Base-by-base conservation (phyloP, 2,888 invertebrate species). In the Acrocera orbiculus region DNA sequence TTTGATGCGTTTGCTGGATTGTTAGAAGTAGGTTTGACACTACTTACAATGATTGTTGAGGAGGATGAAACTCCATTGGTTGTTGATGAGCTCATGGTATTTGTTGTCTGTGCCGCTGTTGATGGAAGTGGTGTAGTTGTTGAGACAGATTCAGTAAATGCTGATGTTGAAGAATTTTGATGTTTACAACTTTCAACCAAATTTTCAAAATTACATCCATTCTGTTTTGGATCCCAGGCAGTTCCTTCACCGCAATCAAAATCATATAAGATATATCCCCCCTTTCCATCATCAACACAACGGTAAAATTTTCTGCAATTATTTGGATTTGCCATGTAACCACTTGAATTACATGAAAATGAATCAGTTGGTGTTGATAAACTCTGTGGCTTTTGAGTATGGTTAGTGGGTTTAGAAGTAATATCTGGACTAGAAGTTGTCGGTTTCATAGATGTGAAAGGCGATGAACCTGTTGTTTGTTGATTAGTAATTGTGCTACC, bases 251-350 rank as follows among this genome's bases (percentile, higher is more conserved):
- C 65, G 43, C 70, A 70, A 8, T 50, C 56, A 46, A 66, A 70
- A 28, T 65, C 63, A 40, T 65, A 64, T 20, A 58, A 61, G 14
- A 48, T 58, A 41, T 52, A 66, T 2, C 56, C 58, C n/a, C 54
- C 56, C 9, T 47, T 41, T 2, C 62, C 61, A 32, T 60, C 55
- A 30, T 58, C 54, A 2, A 62, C 61, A 42, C 72, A 72, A 27
- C 70, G 61, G 40, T 68, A 69, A 50, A 70, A 72, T 42, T 66
- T 69, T 35, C 54, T 64, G 42, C 72, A 72, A 42, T 71, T 61
- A 4, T 56, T 41, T 2, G 53, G 49, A 50, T 65, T 62, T 1
- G 57, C 51, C 38, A 61, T 48, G 46, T 59, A 65, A 23, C 65
- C 66, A 42, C 63, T 64, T 3, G 42, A 32, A 0, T 44, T 47